Base-by-base conservation (phyloP, 2,797 vertebrate genomes). In the Myoxocephalus aenaeus region DNA sequence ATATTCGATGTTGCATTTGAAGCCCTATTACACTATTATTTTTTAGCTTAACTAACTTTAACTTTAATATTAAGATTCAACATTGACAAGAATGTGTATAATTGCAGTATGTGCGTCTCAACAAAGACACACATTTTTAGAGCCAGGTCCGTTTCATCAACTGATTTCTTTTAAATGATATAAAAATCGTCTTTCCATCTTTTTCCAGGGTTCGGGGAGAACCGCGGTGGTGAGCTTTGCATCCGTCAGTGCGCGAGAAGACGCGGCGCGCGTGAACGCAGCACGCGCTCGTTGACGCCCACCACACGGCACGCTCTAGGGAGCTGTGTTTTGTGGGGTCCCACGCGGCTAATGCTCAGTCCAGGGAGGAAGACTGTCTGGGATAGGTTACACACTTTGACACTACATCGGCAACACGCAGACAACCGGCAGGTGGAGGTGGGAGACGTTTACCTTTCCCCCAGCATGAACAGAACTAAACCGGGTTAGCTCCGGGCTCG, bases 381-480 rank as follows among this genome's bases (percentile, higher is more conserved):
- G 5, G n/a, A 38, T 3, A 53, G 13, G 13, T 14, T 2, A 17
- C 7, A 25, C 32, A 36, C 63, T 46, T 42, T 2, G 32, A 36
- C 64, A 65, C n/a, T 25, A 42, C 38, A 42, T n/a, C 42, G 18
- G 20, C 57, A 11, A 2, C 25, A 27, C 14, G 9, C 17, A 72
- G 58, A 50, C 14, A 32, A 9, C 1, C 42, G 34, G 18, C 73
- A 18, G 27, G 4, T 13, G 20, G 25, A 69, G 57, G 67, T 65
- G 40, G 34, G 70, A 51, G 44, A 75, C 1, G 13, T 5, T 50
- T 14, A 15, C 4, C 5, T 6, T 27, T 29, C 4, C 15, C 8
- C 15, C 38, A 0, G 2, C 10, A 5, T 5, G 3, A 1, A 14
- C 2, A 1, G 0, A 6, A 3, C 6, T 2, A 17, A 1, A 5